Percentiles rank a stretch among this genome's conserved stretches.
Evolutionary conservation across 2,797 vertebrate species (phyloP).

Genomic region (Linurgus olivaceus): DNA sequence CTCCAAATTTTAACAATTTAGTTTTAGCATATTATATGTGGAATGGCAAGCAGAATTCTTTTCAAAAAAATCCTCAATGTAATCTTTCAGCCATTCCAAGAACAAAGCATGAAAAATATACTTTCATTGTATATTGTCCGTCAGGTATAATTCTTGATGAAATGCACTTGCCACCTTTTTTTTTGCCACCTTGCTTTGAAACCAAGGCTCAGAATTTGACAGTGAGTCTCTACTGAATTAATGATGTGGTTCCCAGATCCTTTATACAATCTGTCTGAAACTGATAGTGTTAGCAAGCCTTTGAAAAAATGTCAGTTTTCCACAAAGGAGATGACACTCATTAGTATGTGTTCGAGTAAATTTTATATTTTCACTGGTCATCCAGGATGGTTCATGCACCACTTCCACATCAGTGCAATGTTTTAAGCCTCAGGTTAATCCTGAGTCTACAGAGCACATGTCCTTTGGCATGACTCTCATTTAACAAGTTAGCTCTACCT

Average conservation of each 20-base stretch:
- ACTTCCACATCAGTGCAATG: background rate
- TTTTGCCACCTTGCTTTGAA: background rate
- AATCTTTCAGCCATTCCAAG: background rate
- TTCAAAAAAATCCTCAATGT: background rate
- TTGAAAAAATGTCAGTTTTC: conserved; percentile 1
- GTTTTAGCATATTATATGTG: background rate
- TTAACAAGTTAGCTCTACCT: background rate
- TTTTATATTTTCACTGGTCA: background rate
- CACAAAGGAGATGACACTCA: background rate
- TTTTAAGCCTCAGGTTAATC: background rate
- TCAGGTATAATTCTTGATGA: background rate
- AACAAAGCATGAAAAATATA: background rate
- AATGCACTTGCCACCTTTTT: background rate
- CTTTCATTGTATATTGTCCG: background rate
- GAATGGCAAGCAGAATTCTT: background rate
- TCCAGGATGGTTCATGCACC: background rate
- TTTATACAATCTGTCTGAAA: conserved; percentile 7
- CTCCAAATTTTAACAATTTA: background rate
- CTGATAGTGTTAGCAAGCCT: background rate
- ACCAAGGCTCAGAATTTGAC: background rate
- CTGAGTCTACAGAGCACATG: background rate
- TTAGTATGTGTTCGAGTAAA: background rate
- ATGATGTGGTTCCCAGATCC: background rate
- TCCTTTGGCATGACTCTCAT: background rate
- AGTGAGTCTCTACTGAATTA: background rate